A percentile compares a stretch with the other conserved stretches of the same genome.
These are phyloP conservation scores for Onthophagus sagittarius DNA, from an alignment of 2,888 invertebrate species.

Conservation along the genomic window DNA sequence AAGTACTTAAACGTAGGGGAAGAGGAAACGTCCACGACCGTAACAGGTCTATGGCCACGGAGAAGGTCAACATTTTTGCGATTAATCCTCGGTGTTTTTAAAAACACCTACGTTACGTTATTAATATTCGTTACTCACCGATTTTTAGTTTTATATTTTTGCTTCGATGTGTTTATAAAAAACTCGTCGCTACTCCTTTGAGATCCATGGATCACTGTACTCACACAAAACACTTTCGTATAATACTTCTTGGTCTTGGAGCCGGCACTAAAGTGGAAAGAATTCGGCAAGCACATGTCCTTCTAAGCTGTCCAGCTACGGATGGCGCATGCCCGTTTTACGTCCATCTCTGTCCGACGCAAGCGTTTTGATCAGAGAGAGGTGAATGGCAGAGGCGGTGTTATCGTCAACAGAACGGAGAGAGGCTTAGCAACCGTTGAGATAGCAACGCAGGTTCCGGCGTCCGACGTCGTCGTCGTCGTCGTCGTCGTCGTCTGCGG, in stretches of 20 bases:
- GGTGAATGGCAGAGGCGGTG: not conserved
- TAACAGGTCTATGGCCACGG: not conserved
- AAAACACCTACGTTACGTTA: not conserved
- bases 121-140: too few species aligned
- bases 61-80: not conserved
- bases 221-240: not conserved
- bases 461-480: slow-evolving; percentile 13
- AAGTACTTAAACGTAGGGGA: not conserved
- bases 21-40: not conserved
- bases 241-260: not conserved
- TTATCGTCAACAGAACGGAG: not conserved
- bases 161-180: not conserved
- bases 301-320: not conserved
- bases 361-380: not conserved
- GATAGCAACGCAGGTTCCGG: slow-evolving; percentile 26
- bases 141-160: not conserved
- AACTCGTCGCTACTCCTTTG: not conserved
- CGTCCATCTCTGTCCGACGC: not conserved
- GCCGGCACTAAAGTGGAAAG: slow-evolving; percentile 12
- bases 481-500: not conserved
- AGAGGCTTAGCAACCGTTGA: slow-evolving; percentile 25
- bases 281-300: slow-evolving; percentile 13
- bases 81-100: not conserved
- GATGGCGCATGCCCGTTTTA: not conserved
- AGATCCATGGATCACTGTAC: not conserved